Conservation (phyloP, 2,888 invertebrate species). For the Oasisia sp. region DNA sequence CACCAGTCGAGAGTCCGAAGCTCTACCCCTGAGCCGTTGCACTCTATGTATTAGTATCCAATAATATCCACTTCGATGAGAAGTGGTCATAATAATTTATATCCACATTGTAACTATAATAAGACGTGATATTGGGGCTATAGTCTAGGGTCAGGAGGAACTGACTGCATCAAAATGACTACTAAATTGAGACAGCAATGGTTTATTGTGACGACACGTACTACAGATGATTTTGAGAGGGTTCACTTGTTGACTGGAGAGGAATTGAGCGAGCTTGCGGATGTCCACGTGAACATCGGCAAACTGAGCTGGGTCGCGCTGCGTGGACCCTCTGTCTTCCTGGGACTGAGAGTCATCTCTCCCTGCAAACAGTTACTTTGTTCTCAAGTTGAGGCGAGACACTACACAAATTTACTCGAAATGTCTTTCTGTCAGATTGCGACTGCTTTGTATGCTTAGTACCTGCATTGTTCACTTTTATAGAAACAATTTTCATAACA, state of each 20-base stretch:
- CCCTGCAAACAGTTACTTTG: constrained; percentile 1
- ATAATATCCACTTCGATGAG: too few species aligned
- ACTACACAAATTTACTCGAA: not conserved
- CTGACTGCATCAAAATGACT: not conserved
- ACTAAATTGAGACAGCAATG: not conserved
- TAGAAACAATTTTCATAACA: too few species aligned
- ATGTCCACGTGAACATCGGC: constrained; percentile 74
- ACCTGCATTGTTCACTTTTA: too few species aligned
- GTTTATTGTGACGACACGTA: constrained; percentile 53
- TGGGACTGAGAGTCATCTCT: not conserved
- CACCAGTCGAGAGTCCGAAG: too few species aligned
- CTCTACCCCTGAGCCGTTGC: too few species aligned
- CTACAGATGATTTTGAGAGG: constrained; percentile 78
- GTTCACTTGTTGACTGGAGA: constrained; percentile 81
- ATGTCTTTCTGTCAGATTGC: too few species aligned
- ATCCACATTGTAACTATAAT: too few species aligned
- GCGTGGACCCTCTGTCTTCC: not conserved
- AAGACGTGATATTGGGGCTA: not conserved
- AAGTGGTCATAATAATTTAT: too few species aligned
- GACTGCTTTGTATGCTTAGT: too few species aligned
- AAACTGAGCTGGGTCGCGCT: constrained; percentile 46
- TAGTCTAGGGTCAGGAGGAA: not conserved
- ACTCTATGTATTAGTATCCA: too few species aligned
- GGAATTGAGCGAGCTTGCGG: constrained; percentile 81
- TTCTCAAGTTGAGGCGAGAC: not conserved